phyloP scores from a whole-genome alignment of 2,888 invertebrate genomes.

The Didymodactylos carnosus region DNA sequence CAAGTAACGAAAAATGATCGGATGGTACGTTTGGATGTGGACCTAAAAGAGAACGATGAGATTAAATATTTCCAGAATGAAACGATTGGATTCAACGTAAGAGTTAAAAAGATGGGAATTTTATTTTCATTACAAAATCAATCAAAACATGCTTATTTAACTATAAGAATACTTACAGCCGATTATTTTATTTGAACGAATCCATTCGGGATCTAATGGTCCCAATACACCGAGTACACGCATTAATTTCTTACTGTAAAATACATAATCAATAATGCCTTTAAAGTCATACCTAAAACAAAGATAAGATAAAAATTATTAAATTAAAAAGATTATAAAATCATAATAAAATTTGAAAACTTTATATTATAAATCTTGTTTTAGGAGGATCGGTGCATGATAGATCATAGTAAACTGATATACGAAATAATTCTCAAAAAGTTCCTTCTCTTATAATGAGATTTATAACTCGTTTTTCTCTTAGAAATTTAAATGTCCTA shows the following conservation, averaged over 20 bases:
- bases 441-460: no score
- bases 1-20: conserved; percentile 33
- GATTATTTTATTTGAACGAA: conserved; percentile 12
- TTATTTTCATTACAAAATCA: no score
- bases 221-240: conserved; percentile 79
- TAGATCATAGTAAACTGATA: no score
- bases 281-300: conserved; percentile 80
- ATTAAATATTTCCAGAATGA: no score
- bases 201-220: conserved; percentile 73
- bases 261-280: conserved; percentile 98
- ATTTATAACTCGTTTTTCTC: no score
- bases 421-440: no score
- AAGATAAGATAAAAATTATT: not conserved
- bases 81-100: no score
- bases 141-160: no score
- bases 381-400: not conserved
- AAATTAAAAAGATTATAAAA: not conserved
- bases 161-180: no score
- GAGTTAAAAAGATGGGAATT: no score
- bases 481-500: not conserved
- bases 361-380: not conserved
- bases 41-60: no score
- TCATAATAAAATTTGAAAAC: not conserved
- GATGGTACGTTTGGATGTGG: conserved; percentile 93
- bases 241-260: conserved; percentile 86